Percentiles rank a stretch among this genome's conserved stretches.
Evolutionary conservation across 2,888 invertebrate genomes (phyloP).

Genomic region (Phortica magna): DNA sequence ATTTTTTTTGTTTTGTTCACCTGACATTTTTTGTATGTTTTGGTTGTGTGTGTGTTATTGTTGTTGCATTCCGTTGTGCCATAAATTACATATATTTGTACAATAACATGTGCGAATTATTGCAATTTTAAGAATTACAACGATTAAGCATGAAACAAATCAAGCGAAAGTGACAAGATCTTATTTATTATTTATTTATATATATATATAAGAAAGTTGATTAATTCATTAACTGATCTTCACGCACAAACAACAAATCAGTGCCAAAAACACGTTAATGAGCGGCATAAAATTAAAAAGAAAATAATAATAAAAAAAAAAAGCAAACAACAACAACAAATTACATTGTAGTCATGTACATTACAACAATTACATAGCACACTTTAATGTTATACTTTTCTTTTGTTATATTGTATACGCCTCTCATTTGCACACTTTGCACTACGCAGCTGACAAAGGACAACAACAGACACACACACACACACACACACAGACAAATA

Average conservation of each 20-base stretch:
- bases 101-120: conserved; percentile 64
- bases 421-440: not conserved
- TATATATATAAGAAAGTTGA: too few relatives aligned
- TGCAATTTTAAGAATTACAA: conserved; percentile 37
- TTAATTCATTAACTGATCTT: too few relatives aligned
- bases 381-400: conserved; percentile 17
- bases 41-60: not conserved
- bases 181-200: not conserved
- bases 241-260: not conserved
- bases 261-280: not conserved
- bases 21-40: not conserved
- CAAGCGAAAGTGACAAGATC: not conserved
- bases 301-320: not conserved
- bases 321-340: not conserved
- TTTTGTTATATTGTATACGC: not conserved
- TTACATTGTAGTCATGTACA: not conserved
- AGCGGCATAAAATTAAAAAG: not conserved
- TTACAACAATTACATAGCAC: conserved; percentile 16
- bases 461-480: not conserved
- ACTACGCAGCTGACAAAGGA: not conserved
- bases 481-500: conserved; percentile 36
- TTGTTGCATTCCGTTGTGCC: not conserved
- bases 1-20: too few relatives aligned
- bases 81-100: conserved; percentile 60
- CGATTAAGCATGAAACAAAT: too few relatives aligned